These are phyloP conservation scores for Suncus etruscus DNA, from an alignment of 2,113 vertebrate genomes.

Conservation along the genomic window DNA sequence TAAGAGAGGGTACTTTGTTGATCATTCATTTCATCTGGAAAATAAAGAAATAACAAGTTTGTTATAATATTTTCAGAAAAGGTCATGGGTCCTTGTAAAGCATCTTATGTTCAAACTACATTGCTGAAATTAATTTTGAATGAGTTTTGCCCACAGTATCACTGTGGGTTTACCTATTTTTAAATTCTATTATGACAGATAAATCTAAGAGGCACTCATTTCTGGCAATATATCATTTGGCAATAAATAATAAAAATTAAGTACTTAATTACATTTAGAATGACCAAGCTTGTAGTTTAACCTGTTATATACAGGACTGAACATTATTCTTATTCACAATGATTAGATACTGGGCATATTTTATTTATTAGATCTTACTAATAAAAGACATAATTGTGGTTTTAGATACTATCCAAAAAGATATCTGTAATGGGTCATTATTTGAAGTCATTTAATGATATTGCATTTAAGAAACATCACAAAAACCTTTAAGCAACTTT, in stretches of 20 bases:
- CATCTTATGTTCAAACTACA: not conserved
- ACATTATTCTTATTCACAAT: not conserved
- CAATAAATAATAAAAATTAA: slow-evolving; percentile 22
- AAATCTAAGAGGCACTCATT: not conserved
- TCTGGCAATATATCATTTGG: not conserved
- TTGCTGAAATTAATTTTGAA: not conserved
- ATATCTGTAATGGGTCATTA: not conserved
- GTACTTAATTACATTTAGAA: not conserved
- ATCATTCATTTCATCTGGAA: slow-evolving; percentile 97
- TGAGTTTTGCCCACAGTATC: not conserved
- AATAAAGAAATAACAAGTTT: slow-evolving; percentile 60
- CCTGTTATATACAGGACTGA: not conserved
- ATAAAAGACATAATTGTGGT: not conserved
- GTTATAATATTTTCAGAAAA: slow-evolving; percentile 55
- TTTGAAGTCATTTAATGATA: not conserved
- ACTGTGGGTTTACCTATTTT: slow-evolving; percentile 33
- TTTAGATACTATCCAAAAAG: not conserved
- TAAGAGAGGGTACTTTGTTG: slow-evolving; percentile 97
- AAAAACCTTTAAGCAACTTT: not conserved
- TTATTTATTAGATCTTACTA: not conserved
- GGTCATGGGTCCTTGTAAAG: not conserved
- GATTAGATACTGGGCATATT: not conserved
- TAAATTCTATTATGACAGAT: slow-evolving; percentile 5
- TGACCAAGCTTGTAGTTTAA: not conserved
- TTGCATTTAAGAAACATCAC: not conserved